Base-by-base conservation (phyloP, 1,140 invertebrate species). In the Microplitis mediator region DNA sequence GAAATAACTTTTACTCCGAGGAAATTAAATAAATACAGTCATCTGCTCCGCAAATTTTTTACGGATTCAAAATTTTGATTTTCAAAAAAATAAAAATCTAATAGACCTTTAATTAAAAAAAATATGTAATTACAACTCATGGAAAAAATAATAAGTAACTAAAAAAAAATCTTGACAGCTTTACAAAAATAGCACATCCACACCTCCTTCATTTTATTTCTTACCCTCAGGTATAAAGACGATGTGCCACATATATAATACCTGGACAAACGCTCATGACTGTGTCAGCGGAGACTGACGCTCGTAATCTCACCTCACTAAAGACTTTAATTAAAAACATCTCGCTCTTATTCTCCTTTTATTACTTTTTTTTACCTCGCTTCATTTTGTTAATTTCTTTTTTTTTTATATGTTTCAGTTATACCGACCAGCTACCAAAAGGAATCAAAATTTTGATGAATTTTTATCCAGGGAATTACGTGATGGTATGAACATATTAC, bases 261-360 rank as follows among this genome's bases (percentile, higher is more conserved):
- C 8, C 39, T 58, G 56, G 9, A 58, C 56, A 58, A 58, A 58
- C 14, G 23, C 23, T 58, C 56, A 58, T 31, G 9, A 31, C 56
- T 58, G 51, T 54, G 56, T 58, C 56, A 31, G 9, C 0, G 4
- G 23, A 58, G 56, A 16, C 16, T 58, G 56, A 58, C 23, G 31
- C 56, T 58, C 23, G 56, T 58, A 58, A 58, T 58, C 23, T 11
- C 5, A 23, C 56, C 16, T 58, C 56, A 58, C 56, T 23, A 6
- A 31, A 14, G 14, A 58, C 56, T 58, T 58, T 58, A 58, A 58
- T 58, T 58, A 58, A 58, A 58, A 58, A 34, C 16, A 58, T 58
- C 9, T 31, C 56, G 14, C 16, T 31, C 5, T 11, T 31, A 31
- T 32, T 9, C 5, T 58, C 51, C 5, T 31, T 23, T 58, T 58